Conservation (phyloP, 2,797 vertebrate species). For the Hydrolagus colliei region DNA sequence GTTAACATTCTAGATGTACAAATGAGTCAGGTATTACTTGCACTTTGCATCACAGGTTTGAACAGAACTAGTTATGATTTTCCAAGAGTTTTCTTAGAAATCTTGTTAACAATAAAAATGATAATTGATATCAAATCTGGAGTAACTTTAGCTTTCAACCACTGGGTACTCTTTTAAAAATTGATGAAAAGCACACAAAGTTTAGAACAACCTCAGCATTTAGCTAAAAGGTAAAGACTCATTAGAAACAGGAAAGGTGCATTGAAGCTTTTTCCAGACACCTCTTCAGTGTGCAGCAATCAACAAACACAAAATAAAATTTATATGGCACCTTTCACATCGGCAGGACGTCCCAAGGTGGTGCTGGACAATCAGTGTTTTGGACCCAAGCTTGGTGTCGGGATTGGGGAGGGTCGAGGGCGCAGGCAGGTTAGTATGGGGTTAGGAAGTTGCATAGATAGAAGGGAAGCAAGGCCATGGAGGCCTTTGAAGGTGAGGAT, state of each 20-base stretch:
- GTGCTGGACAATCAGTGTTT: no score
- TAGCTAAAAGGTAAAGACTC: conserved; percentile 15
- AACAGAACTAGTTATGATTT: neutral
- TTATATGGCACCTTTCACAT: no score
- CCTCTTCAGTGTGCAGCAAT: neutral
- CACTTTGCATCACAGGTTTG: neutral
- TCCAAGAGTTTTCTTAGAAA: neutral
- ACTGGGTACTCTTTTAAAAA: neutral
- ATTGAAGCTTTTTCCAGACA: conserved; percentile 21
- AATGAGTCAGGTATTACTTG: neutral
- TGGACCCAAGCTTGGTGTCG: no score
- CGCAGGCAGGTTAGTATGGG: no score
- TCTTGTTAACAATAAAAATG: neutral
- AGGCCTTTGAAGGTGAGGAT: no score
- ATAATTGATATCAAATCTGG: neutral
- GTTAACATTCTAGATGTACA: neutral
- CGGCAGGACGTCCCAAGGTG: no score
- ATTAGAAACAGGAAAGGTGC: conserved; percentile 23
- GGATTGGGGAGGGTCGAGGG: no score
- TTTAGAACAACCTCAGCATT: neutral
- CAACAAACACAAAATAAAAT: neutral
- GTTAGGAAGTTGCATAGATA: no score
- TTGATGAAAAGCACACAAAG: neutral
- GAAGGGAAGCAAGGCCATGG: no score
- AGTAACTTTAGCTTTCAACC: neutral